These are phyloP conservation scores for Steinernema feltiae DNA, from an alignment of 1,140 invertebrate species.

Conservation along the genomic window DNA sequence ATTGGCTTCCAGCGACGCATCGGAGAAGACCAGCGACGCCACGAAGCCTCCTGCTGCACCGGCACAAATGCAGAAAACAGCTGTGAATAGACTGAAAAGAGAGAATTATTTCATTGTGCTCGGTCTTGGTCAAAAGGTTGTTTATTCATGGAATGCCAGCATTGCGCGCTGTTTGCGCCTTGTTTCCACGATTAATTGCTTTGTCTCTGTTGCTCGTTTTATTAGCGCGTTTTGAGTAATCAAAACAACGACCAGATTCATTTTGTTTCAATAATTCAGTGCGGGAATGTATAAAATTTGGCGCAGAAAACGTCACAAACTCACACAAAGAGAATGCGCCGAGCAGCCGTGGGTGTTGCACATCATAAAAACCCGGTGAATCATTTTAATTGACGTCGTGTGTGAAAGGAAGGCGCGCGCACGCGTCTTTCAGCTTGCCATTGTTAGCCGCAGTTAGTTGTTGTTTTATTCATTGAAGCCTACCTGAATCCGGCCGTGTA, in stretches of 20 bases:
- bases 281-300: too few relatives aligned
- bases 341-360: too few relatives aligned
- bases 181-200: too few relatives aligned
- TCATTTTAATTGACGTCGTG: too few relatives aligned
- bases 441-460: background rate
- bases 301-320: too few relatives aligned
- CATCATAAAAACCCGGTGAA: too few relatives aligned
- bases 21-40: background rate
- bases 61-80: background rate
- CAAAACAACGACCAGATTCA: too few relatives aligned
- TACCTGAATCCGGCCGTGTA: slow-evolving; percentile 23
- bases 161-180: background rate
- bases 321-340: too few relatives aligned
- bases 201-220: too few relatives aligned
- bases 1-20: background rate
- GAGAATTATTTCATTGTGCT: background rate
- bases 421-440: background rate
- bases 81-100: background rate
- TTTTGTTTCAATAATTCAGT: too few relatives aligned
- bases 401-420: background rate
- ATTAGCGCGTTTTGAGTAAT: too few relatives aligned
- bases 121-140: background rate
- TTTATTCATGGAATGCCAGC: background rate
- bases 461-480: background rate
- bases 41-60: background rate